Conservation (phyloP, 2,888 invertebrate genomes). For the Lasioglossum vierecki region DNA sequence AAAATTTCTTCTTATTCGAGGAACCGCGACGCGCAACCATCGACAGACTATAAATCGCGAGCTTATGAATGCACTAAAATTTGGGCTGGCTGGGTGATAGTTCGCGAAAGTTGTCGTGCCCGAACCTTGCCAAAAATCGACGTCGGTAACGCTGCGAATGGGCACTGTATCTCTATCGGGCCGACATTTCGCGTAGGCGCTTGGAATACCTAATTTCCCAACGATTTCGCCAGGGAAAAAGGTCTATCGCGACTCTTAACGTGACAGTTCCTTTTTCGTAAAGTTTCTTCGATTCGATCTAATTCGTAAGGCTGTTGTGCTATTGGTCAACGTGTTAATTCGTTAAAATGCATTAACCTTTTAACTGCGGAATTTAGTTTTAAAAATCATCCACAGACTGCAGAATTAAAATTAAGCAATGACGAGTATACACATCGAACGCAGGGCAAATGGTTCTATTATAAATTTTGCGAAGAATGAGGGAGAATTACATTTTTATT, state of each 20-base stretch:
- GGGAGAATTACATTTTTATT: no score
- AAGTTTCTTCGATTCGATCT: neutral
- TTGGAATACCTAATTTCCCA: slow-evolving; percentile 47
- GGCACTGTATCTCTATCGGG: slow-evolving; percentile 40
- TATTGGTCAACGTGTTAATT: no score
- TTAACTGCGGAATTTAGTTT: no score
- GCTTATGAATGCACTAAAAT: slow-evolving; percentile 5
- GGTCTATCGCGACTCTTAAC: slow-evolving; percentile 21
- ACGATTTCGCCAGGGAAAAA: slow-evolving; percentile 40
- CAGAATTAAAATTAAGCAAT: no score
- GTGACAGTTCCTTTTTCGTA: slow-evolving; percentile 49
- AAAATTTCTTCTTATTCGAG: neutral
- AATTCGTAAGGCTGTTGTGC: no score
- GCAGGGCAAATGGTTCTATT: no score
- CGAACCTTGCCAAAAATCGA: slow-evolving; percentile 46
- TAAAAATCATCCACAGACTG: no score
- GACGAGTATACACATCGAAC: no score
- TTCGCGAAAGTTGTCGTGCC: neutral
- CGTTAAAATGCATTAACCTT: no score
- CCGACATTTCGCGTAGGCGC: slow-evolving; percentile 41
- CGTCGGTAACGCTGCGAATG: slow-evolving; percentile 41
- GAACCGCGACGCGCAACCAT: neutral
- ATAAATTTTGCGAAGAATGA: no score
- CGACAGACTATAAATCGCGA: neutral
- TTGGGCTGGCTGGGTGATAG: neutral